These are phyloP conservation scores for Trichogramma dendrolimi DNA, from an alignment of 2,888 invertebrate genomes.

Conservation along the genomic window DNA sequence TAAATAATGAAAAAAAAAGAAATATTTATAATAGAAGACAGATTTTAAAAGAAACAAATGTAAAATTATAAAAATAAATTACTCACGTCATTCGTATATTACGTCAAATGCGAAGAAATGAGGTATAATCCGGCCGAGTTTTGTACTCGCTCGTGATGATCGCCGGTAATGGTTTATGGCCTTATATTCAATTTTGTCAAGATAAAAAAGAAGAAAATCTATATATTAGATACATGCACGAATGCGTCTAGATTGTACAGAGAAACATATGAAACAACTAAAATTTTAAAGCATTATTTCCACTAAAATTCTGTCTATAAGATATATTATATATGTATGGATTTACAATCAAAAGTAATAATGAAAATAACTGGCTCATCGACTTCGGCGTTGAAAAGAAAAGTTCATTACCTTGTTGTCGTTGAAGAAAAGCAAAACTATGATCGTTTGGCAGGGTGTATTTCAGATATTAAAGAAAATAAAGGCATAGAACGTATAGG, in stretches of 20 bases:
- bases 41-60: constrained; percentile 34
- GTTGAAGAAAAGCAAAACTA: too few relatives aligned
- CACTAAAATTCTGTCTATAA: too few relatives aligned
- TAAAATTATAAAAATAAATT: constrained; percentile 21
- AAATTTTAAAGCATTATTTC: too few relatives aligned
- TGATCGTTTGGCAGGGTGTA: too few relatives aligned
- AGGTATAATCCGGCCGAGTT: constrained; percentile 30
- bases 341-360: too few relatives aligned
- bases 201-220: constrained; percentile 48
- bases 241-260: constrained; percentile 45
- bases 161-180: constrained; percentile 51
- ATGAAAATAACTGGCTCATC: too few relatives aligned
- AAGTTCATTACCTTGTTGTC: too few relatives aligned
- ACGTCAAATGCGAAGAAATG: constrained; percentile 26
- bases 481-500: constrained; percentile 15
- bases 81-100: not conserved
- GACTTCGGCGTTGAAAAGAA: too few relatives aligned
- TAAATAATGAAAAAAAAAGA: constrained; percentile 14
- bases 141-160: constrained; percentile 45
- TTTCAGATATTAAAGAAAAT: constrained; percentile 4
- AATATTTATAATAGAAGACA: constrained; percentile 25
- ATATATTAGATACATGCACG: constrained; percentile 49
- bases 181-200: constrained; percentile 52
- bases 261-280: constrained; percentile 2
- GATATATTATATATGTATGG: too few relatives aligned